These are phyloP conservation scores for Otis tarda DNA, from an alignment of 2,113 vertebrate species.

Conservation along the genomic window DNA sequence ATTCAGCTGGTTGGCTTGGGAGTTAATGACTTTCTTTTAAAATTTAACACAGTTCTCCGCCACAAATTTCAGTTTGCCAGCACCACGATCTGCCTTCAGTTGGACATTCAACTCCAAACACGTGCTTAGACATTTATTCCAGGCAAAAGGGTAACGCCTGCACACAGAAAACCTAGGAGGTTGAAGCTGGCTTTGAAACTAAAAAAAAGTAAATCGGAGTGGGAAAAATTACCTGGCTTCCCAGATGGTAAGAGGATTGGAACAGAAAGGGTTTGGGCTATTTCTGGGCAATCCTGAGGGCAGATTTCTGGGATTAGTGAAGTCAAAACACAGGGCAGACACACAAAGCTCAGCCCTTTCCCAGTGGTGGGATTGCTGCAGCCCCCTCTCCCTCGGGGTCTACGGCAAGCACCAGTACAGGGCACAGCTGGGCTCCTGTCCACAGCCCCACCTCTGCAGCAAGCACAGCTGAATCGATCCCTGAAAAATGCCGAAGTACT, in stretches of 20 bases:
- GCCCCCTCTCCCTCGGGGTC: not conserved
- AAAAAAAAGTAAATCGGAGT: not conserved
- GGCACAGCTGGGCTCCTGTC: not conserved
- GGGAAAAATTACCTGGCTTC: not conserved
- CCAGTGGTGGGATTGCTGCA: not conserved
- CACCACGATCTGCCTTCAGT: not conserved
- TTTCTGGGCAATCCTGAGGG: not conserved
- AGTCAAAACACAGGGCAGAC: not conserved
- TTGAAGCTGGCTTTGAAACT: not conserved
- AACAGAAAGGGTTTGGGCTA: not conserved
- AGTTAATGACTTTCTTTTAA: constrained; percentile 63
- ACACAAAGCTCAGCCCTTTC: not conserved
- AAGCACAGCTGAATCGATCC: not conserved
- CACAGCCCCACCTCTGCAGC: not conserved
- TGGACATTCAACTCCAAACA: constrained; percentile 8
- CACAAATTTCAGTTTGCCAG: not conserved
- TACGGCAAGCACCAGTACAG: not conserved
- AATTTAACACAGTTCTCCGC: constrained; percentile 40
- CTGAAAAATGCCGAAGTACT: not conserved
- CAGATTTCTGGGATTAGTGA: not conserved
- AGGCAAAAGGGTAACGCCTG: not conserved
- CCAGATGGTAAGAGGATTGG: not conserved
- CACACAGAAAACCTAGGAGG: not conserved
- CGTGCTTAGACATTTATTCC: not conserved
- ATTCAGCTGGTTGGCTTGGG: constrained; percentile 16